phyloP scores from a whole-genome alignment of 1,140 invertebrate genomes.

The Drosophila biarmipes region DNA sequence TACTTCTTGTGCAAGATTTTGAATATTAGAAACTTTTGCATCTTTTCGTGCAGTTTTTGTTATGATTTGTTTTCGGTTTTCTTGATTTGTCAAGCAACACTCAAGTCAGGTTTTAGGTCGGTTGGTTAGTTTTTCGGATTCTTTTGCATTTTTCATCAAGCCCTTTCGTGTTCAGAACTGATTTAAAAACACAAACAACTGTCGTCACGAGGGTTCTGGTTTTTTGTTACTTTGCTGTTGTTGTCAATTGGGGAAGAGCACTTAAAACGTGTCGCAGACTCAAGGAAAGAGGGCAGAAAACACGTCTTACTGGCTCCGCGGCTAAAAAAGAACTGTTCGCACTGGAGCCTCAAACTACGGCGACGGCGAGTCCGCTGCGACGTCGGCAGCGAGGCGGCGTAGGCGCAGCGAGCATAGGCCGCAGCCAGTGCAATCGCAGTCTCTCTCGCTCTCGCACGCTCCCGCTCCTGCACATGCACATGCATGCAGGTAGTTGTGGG shows the following conservation, averaged over 20 bases:
- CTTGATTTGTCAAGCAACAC: constrained; percentile 37
- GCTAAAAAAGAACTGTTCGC: constrained; percentile 74
- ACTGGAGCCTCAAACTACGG: constrained; percentile 56
- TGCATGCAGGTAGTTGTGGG: constrained; percentile 57
- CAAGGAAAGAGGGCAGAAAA: constrained; percentile 70
- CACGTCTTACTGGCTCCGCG: constrained; percentile 84
- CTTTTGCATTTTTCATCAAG: constrained; percentile 75
- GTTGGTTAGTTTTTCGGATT: constrained; percentile 48
- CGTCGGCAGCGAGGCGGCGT: constrained; percentile 26
- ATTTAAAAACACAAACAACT: constrained; percentile 77
- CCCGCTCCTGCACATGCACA: constrained; percentile 45
- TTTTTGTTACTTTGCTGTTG: constrained; percentile 23
- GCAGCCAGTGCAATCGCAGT: constrained; percentile 48
- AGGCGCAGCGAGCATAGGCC: constrained; percentile 48
- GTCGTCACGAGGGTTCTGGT: constrained; percentile 6
- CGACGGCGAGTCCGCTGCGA: constrained; percentile 12
- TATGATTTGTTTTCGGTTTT: constrained; percentile 33
- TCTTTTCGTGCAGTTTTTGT: constrained; percentile 62
- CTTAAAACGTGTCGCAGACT: constrained; percentile 77
- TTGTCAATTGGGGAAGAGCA: constrained; percentile 63
- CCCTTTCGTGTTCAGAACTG: constrained; percentile 45
- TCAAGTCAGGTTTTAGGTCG: constrained; percentile 44
- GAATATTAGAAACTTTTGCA: constrained; percentile 71
- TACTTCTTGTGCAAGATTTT: constrained; percentile 81
- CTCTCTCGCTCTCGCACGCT: constrained; percentile 23